Evolutionary conservation across 2,888 invertebrate species (phyloP).

Genomic region (Pseudolycoriella hygida): DNA sequence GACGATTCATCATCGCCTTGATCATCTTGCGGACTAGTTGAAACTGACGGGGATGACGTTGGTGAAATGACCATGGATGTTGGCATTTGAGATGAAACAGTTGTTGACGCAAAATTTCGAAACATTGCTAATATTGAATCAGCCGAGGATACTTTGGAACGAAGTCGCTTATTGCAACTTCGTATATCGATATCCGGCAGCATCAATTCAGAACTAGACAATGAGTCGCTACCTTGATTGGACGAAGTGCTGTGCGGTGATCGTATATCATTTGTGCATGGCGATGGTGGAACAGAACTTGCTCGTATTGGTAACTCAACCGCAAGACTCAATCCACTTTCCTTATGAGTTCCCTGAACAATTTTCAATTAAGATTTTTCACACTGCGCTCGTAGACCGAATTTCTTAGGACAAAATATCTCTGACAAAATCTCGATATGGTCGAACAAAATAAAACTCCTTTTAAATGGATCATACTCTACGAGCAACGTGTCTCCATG

Average conservation of each 20-base stretch:
- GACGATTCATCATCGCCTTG: slow-evolving; percentile 51
- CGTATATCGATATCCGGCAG: slow-evolving; percentile 40
- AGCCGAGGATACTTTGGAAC: slow-evolving; percentile 52
- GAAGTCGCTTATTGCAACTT: slow-evolving; percentile 18
- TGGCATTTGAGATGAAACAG: slow-evolving; percentile 34
- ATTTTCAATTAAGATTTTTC: too few species aligned
- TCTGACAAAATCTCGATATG: too few species aligned
- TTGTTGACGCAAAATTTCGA: slow-evolving; percentile 50
- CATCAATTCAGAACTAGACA: slow-evolving; percentile 53
- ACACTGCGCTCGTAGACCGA: too few species aligned
- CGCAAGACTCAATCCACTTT: slow-evolving; percentile 22
- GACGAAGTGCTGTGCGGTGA: slow-evolving; percentile 51
- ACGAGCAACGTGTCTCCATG: too few species aligned
- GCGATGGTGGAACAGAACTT: slow-evolving; percentile 43
- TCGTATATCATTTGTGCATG: slow-evolving; percentile 39
- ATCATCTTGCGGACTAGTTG: slow-evolving; percentile 55
- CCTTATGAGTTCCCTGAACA: slow-evolving; percentile 18
- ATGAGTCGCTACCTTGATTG: slow-evolving; percentile 59
- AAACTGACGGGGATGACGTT: slow-evolving; percentile 54
- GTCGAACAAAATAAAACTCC: too few species aligned
- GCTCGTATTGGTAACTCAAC: slow-evolving; percentile 23
- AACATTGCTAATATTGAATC: slow-evolving; percentile 68
- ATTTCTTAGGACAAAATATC: too few species aligned
- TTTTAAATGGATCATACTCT: too few species aligned
- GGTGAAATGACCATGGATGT: slow-evolving; percentile 45